Evolutionary conservation across 2,113 vertebrate genomes (phyloP), one percentile per base, ranked within the genome.

Genomic region (Dermatemys mawii): DNA sequence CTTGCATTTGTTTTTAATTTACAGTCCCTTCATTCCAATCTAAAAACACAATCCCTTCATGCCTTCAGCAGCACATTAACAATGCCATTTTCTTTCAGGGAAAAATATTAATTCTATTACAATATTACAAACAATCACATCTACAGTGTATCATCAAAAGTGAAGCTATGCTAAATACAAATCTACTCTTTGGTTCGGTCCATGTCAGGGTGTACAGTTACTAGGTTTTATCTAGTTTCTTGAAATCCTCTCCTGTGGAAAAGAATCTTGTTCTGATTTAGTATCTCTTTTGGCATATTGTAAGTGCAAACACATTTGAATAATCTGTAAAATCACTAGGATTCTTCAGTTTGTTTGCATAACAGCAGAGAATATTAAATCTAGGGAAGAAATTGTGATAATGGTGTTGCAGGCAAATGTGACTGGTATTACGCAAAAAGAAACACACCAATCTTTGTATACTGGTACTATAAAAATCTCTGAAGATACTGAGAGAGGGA

Each of bases 341-440:
- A 27, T 90, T 90, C 57, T 54, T 81, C 84, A 87, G 10, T 70
- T 70, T 38, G n/a, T 70, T 70, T 22, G 63, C 63, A 70, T 70
- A 38, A 5, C 63, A 70, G 9, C 63, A 70, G 63, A 70, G 35
- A 38, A n/a, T 22, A 17, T 38, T 70, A 22, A 38, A 38, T 22
- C 19, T 35, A n/a, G 16, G 35, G 93, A 87, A 96, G 73, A 93
- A 94, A 92, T 78, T 94, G 54, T 38, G 93, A 22, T 80, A 87
- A 26, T 82, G 92, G 90, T 48, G 93, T 53, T 93, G 92, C 90
- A 96, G 92, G 89, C 55, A 95, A 93, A 96, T 83, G 85, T 83
- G 50, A 5, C 82, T 90, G 93, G 95, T 86, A 96, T 94, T 73
- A 67, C 6, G 1, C 22, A n/a, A 21, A 80, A 35, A 83, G 85